Conservation (phyloP, 2,888 invertebrate genomes). For the Odontocerum albicorne region DNA sequence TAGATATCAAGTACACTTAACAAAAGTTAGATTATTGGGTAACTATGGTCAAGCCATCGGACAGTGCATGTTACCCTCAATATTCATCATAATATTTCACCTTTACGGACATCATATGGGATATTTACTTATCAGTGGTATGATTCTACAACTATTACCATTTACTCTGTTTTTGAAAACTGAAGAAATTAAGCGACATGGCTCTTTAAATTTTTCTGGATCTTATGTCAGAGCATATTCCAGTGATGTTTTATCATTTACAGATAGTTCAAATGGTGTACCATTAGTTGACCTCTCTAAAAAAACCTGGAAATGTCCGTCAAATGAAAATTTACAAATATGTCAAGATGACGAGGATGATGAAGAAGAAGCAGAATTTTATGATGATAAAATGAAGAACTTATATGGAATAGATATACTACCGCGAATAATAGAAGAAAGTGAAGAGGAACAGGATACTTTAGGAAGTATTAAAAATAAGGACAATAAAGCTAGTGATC, state of each 20-base stretch:
- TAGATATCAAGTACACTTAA: slow-evolving; percentile 50
- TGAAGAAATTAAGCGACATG: slow-evolving; percentile 43
- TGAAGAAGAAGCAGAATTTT: slow-evolving; percentile 42
- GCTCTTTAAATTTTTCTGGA: slow-evolving; percentile 45
- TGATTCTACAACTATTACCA: slow-evolving; percentile 52
- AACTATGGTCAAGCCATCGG: slow-evolving; percentile 54
- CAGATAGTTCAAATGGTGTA: slow-evolving; percentile 45
- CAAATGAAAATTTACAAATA: slow-evolving; percentile 45
- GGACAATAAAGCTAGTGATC: slow-evolving; percentile 40
- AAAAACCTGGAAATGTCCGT: slow-evolving; percentile 50
- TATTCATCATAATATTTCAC: slow-evolving; percentile 48
- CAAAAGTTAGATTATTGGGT: slow-evolving; percentile 47
- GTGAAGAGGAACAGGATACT: slow-evolving; percentile 43
- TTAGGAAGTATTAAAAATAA: slow-evolving; percentile 41
- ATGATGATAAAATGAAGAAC: slow-evolving; percentile 53
- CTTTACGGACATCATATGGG: slow-evolving; percentile 48
- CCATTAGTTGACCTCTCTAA: slow-evolving; percentile 50
- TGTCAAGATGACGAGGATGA: slow-evolving; percentile 34
- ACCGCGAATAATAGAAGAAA: slow-evolving; percentile 58
- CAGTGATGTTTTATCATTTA: slow-evolving; percentile 40
- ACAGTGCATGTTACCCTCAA: slow-evolving; percentile 51
- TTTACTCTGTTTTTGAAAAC: slow-evolving; percentile 49
- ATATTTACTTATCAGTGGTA: slow-evolving; percentile 48
- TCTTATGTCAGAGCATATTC: slow-evolving; percentile 42
- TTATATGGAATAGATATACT: slow-evolving; percentile 56